phyloP scores from a whole-genome alignment of 1,140 invertebrate species.

The Megathymus violae region DNA sequence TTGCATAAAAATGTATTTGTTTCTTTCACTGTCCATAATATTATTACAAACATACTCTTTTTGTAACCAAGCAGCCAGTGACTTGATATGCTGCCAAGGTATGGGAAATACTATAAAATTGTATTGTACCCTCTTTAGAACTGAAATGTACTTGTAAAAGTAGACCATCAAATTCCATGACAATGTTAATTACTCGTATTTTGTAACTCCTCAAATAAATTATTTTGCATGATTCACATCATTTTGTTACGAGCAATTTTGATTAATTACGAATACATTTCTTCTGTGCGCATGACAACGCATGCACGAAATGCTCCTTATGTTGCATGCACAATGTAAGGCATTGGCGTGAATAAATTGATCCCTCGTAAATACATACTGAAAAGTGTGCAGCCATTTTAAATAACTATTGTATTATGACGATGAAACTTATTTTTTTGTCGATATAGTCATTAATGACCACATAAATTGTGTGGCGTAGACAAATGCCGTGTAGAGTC shows the following conservation, averaged over 20 bases:
- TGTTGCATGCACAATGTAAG: conserved; percentile 14
- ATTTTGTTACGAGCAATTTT: too few species aligned
- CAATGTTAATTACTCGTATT: too few species aligned
- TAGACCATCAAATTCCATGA: too few species aligned
- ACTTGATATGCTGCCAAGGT: conserved; percentile 84
- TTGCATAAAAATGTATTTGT: conserved; percentile 2
- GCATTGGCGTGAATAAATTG: not conserved
- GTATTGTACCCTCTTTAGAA: conserved; percentile 36
- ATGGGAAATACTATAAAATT: conserved; percentile 55
- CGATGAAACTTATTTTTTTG: too few species aligned
- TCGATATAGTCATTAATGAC: too few species aligned
- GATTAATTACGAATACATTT: too few species aligned
- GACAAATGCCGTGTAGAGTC: too few species aligned
- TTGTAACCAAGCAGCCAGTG: conserved; percentile 79
- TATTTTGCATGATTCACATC: conserved; percentile 18
- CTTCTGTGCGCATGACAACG: not conserved
- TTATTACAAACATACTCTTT: conserved; percentile 58
- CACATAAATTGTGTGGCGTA: too few species aligned
- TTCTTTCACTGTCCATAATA: conserved; percentile 1
- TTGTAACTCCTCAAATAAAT: conserved; percentile 1
- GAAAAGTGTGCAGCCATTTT: too few species aligned
- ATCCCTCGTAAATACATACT: too few species aligned
- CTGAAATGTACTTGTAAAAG: not conserved
- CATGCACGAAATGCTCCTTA: conserved; percentile 14
- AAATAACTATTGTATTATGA: too few species aligned